Evolutionary conservation across 2,888 invertebrate species (phyloP).

Genomic region (Tillus elongatus): DNA sequence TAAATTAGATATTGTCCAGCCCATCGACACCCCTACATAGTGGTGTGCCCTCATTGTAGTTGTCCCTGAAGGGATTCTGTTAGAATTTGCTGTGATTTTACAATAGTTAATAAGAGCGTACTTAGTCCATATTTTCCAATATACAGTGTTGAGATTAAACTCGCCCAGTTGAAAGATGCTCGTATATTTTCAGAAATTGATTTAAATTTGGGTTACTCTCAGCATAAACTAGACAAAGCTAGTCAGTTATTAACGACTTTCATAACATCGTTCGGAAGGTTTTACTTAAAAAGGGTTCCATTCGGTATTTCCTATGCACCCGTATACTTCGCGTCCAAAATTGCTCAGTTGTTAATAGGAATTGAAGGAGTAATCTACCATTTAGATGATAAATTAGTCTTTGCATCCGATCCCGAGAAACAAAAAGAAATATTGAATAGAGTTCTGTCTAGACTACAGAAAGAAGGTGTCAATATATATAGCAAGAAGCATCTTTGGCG

Average conservation of each 20-base stretch:
- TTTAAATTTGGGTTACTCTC: conserved; percentile 8
- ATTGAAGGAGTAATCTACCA: neutral
- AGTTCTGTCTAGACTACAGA: conserved; percentile 6
- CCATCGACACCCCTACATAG: neutral
- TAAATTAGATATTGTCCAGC: conserved; percentile 4
- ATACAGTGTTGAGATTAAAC: neutral
- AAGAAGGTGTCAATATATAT: conserved; percentile 9
- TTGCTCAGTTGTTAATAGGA: conserved; percentile 6
- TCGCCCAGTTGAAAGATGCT: conserved; percentile 5
- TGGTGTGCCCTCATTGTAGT: conserved; percentile 5
- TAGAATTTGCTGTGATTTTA: conserved; percentile 5
- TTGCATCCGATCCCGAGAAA: conserved; percentile 10
- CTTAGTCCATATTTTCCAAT: conserved; percentile 6
- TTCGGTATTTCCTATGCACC: conserved; percentile 11
- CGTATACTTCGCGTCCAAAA: conserved; percentile 1
- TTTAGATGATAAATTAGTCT: conserved; percentile 7
- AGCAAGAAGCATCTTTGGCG: conserved; percentile 8
- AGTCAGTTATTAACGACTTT: conserved; percentile 11
- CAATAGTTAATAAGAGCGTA: conserved; percentile 3
- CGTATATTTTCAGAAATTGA: neutral
- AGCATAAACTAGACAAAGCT: conserved; percentile 7
- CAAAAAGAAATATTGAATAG: conserved; percentile 11
- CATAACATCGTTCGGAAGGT: conserved; percentile 12
- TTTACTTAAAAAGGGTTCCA: conserved; percentile 8
- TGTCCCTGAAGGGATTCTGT: conserved; percentile 2